A percentile compares a stretch with the other conserved stretches of the same genome.
phyloP scores from a whole-genome alignment of 2,888 invertebrate species.

The Cotesia congregata region DNA sequence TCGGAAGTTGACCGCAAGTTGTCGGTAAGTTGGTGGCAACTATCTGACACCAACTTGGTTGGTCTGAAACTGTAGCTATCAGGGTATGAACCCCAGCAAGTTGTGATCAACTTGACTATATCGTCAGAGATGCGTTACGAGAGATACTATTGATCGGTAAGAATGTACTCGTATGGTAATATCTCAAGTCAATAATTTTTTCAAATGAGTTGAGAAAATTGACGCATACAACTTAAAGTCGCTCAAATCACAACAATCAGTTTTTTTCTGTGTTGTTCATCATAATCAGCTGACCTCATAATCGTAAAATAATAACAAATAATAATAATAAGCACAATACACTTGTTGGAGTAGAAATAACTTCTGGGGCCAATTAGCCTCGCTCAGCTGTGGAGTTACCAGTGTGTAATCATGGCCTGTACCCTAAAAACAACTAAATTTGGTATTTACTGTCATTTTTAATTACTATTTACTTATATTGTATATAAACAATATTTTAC shows the following conservation, averaged over 20 bases:
- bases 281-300: neutral
- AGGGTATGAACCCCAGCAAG: too few relatives aligned
- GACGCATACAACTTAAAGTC: neutral
- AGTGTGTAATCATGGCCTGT: slow-evolving; percentile 58
- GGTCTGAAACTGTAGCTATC: too few relatives aligned
- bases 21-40: too few relatives aligned
- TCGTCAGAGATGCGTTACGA: too few relatives aligned
- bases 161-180: too few relatives aligned
- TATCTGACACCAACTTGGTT: too few relatives aligned
- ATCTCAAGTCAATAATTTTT: too few relatives aligned
- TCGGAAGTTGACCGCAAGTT: too few relatives aligned
- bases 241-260: neutral
- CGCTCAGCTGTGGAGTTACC: slow-evolving; percentile 51
- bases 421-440: slow-evolving; percentile 47
- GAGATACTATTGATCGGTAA: too few relatives aligned
- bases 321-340: neutral
- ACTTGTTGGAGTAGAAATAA: neutral
- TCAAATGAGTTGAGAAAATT: too few relatives aligned
- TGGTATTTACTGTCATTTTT: slow-evolving; percentile 44
- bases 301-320: neutral
- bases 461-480: neutral
- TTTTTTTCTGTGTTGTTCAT: neutral
- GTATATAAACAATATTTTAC: neutral
- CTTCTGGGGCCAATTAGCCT: slow-evolving; percentile 37
- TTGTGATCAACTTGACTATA: too few relatives aligned